phyloP scores from a whole-genome alignment of 2,113 vertebrate genomes.

The Mugil cephalus region DNA sequence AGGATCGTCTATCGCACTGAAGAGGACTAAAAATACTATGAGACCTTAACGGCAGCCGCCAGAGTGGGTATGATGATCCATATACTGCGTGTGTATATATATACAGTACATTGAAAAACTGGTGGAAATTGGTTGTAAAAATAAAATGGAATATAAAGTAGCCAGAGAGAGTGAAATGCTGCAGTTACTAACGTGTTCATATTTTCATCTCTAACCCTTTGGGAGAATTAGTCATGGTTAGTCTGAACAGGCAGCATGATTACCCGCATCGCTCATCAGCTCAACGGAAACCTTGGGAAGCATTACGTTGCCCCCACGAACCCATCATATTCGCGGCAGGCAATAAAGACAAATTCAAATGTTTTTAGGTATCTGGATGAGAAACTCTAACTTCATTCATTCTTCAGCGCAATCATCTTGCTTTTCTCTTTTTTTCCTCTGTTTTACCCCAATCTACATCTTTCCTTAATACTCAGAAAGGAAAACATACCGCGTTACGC shows the following conservation, averaged over 20 bases:
- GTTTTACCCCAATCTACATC: no score
- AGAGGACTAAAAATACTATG: slow-evolving; percentile 32
- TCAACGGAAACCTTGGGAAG: slow-evolving; percentile 65
- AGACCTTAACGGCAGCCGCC: slow-evolving; percentile 7
- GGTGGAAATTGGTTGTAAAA: slow-evolving; percentile 31
- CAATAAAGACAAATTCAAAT: slow-evolving; percentile 11
- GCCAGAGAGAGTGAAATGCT: slow-evolving; percentile 14
- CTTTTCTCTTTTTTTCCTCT: no score
- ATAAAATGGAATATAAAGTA: slow-evolving; percentile 19
- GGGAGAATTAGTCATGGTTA: slow-evolving; percentile 64
- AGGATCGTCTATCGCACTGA: background rate
- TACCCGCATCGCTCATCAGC: slow-evolving; percentile 64
- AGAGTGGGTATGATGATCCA: slow-evolving; percentile 1
- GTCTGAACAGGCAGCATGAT: slow-evolving; percentile 55
- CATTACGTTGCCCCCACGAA: slow-evolving; percentile 40
- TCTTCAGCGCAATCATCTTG: no score
- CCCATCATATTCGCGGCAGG: slow-evolving; percentile 35
- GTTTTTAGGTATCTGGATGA: background rate
- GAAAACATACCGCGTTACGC: no score
- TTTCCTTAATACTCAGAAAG: no score
- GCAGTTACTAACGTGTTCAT: slow-evolving; percentile 14
- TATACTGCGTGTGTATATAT: no score
- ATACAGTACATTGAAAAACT: slow-evolving; percentile 17
- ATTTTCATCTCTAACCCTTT: slow-evolving; percentile 12
- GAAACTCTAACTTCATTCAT: no score